phyloP scores from a whole-genome alignment of 2,797 vertebrate genomes.

The Semaprochilodus insignis region DNA sequence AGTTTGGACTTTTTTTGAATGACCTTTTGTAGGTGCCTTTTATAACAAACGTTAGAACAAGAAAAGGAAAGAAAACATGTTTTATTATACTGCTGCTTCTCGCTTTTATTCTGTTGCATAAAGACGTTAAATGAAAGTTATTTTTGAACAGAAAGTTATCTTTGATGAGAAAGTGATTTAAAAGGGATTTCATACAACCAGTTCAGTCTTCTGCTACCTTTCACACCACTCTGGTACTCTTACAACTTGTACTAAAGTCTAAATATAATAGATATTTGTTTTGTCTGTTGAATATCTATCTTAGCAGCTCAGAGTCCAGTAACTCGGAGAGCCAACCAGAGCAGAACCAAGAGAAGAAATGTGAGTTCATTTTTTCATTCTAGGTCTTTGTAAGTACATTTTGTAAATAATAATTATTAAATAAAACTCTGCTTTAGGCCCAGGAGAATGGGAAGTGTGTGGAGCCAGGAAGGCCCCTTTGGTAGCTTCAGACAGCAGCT shows the following conservation, averaged over 20 bases:
- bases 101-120: no score
- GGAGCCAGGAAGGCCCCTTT: slow-evolving; percentile 79
- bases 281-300: not conserved
- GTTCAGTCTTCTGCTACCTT: no score
- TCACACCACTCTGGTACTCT: not conserved
- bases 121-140: no score
- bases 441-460: slow-evolving; percentile 75
- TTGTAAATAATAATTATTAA: not conserved
- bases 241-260: not conserved
- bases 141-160: no score
- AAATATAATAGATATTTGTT: not conserved
- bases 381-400: slow-evolving; percentile 45
- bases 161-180: no score
- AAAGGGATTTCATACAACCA: not conserved
- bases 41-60: no score
- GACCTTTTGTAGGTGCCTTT: no score
- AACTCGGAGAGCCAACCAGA: slow-evolving; percentile 68
- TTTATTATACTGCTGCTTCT: no score
- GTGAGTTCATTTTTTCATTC: slow-evolving; percentile 30
- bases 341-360: slow-evolving; percentile 45
- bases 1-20: not conserved
- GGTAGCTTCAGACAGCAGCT: slow-evolving; percentile 86
- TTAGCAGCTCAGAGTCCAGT: slow-evolving; percentile 81
- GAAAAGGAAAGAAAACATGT: no score
- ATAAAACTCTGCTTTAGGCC: slow-evolving; percentile 58